These are phyloP conservation scores for Blastobasis adustella DNA, from an alignment of 2,888 invertebrate species.

Conservation along the genomic window DNA sequence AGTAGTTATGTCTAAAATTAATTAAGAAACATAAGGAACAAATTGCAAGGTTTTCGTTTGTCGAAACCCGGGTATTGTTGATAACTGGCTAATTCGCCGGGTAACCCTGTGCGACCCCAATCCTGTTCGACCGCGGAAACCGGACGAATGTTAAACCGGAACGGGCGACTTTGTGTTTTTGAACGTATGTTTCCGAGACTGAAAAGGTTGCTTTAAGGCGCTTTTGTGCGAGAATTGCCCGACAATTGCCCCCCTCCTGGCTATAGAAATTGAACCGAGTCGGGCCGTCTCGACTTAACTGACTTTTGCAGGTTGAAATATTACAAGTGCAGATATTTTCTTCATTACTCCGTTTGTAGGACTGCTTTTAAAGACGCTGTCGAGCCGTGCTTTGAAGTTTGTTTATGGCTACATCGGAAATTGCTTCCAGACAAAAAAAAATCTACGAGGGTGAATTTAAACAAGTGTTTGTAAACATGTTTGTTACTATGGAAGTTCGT, in stretches of 20 bases:
- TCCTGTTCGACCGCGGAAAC: constrained; percentile 4
- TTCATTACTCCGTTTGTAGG: constrained; percentile 3
- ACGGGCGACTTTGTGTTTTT: constrained; percentile 1
- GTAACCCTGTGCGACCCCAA: constrained; percentile 15
- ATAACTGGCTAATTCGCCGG: constrained; percentile 18
- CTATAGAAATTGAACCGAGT: neutral
- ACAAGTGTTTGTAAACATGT: too few relatives aligned
- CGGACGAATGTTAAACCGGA: constrained; percentile 9
- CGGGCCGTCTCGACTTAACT: neutral
- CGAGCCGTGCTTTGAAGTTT: too few relatives aligned
- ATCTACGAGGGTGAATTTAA: too few relatives aligned
- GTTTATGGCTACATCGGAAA: too few relatives aligned
- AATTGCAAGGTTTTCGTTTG: too few relatives aligned
- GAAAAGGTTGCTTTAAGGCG: neutral
- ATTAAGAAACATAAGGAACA: too few relatives aligned
- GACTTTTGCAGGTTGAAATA: neutral
- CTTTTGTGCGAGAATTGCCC: neutral
- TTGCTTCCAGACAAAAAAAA: too few relatives aligned
- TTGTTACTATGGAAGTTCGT: too few relatives aligned
- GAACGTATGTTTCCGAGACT: neutral
- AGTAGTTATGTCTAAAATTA: too few relatives aligned
- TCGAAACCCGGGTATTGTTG: neutral
- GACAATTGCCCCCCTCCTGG: neutral
- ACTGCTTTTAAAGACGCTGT: too few relatives aligned
- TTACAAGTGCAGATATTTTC: constrained; percentile 3